A percentile compares a stretch with the other conserved stretches of the same genome.
phyloP scores from a whole-genome alignment of 2,113 vertebrate genomes.

The Engystomops pustulosus region DNA sequence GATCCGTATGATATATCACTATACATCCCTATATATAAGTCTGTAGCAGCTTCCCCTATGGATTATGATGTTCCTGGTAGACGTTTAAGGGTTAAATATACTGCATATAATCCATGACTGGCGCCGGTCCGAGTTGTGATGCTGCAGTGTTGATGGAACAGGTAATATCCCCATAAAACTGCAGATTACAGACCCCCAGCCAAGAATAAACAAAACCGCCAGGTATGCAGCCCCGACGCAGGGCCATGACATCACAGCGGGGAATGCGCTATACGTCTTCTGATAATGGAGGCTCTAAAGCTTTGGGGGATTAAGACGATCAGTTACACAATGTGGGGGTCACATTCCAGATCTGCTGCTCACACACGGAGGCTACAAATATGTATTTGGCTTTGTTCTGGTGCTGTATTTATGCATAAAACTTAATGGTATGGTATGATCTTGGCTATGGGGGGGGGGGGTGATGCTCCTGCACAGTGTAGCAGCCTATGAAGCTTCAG shows the following conservation, averaged over 20 bases:
- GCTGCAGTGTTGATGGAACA: not conserved
- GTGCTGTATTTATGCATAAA: not conserved
- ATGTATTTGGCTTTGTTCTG: not conserved
- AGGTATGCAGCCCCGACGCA: not conserved
- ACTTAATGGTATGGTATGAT: not conserved
- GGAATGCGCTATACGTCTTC: not conserved
- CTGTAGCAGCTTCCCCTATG: too few species aligned
- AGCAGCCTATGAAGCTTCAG: too few species aligned
- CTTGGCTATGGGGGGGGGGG: not conserved
- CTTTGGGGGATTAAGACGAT: not conserved
- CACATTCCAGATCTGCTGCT: not conserved
- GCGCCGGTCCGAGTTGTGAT: too few species aligned
- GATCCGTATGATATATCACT: too few species aligned
- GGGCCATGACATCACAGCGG: constrained; percentile 16
- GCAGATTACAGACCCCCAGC: constrained; percentile 21
- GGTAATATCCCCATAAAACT: constrained; percentile 9
- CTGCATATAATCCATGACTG: not conserved
- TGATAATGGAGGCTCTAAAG: constrained; percentile 8
- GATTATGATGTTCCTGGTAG: too few species aligned
- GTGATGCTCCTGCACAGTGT: too few species aligned
- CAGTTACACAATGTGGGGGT: not conserved
- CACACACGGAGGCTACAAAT: not conserved
- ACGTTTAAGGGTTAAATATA: not conserved
- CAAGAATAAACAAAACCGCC: not conserved
- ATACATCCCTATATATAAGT: too few species aligned